phyloP scores from a whole-genome alignment of 1,140 invertebrate genomes.

The Drosophila sproati region DNA sequence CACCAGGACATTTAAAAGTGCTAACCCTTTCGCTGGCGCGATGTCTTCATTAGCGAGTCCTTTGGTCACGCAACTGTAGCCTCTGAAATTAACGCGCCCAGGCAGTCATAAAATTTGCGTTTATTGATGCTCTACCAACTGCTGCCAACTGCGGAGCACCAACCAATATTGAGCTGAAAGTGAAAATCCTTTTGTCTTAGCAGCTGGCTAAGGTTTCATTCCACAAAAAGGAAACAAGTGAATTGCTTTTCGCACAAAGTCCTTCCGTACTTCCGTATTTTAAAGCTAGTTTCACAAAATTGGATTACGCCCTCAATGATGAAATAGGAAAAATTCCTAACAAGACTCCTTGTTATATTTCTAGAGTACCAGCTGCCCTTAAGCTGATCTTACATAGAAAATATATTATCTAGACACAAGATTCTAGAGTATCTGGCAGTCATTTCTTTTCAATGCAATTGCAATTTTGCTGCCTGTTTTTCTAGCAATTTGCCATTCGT shows the following conservation, averaged over 20 bases:
- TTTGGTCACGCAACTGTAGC: slow-evolving; percentile 80
- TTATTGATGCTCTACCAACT: slow-evolving; percentile 76
- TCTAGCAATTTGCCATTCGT: not conserved
- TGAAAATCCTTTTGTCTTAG: slow-evolving; percentile 60
- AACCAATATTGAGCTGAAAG: slow-evolving; percentile 25
- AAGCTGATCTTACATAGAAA: too few species aligned
- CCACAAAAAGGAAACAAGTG: not conserved
- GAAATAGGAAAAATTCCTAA: too few species aligned
- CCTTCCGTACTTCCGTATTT: not conserved
- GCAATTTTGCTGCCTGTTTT: not conserved
- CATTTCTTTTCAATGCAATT: not conserved
- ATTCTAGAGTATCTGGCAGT: not conserved
- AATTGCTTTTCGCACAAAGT: not conserved
- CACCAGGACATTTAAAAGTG: not conserved
- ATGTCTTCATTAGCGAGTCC: slow-evolving; percentile 76
- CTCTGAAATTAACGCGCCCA: slow-evolving; percentile 64
- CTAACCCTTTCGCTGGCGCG: slow-evolving; percentile 47
- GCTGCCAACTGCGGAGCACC: slow-evolving; percentile 24
- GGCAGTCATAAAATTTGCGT: slow-evolving; percentile 76
- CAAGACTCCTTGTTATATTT: too few species aligned
- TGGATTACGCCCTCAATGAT: not conserved
- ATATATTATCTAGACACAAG: too few species aligned
- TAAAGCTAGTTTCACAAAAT: not conserved
- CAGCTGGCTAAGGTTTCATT: slow-evolving; percentile 34
- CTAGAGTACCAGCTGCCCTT: not conserved